Evolutionary conservation across 2,888 invertebrate species (phyloP).

Genomic region (Harpagoxenus sublaevis): DNA sequence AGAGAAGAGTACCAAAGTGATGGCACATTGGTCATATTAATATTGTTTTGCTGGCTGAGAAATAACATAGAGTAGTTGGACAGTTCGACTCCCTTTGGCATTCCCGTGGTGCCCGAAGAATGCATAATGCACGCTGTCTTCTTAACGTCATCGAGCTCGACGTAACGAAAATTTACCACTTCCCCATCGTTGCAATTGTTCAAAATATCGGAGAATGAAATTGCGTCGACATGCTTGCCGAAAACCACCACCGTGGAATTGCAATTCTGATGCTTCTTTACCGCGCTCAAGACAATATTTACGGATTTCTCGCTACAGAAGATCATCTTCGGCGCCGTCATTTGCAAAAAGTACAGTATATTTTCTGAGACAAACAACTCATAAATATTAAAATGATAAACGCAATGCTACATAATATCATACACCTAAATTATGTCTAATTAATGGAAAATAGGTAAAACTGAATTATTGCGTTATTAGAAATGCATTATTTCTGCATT

Average conservation of each 20-base stretch:
- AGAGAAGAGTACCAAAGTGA: constrained; percentile 76
- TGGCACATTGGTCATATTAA: neutral
- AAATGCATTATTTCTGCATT: neutral
- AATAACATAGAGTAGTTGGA: constrained; percentile 72
- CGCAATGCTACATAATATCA: neutral
- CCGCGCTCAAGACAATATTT: constrained; percentile 58
- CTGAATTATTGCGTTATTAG: neutral
- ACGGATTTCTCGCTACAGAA: constrained; percentile 71
- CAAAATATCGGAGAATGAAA: constrained; percentile 72
- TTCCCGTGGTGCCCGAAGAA: constrained; percentile 82
- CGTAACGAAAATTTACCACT: constrained; percentile 70
- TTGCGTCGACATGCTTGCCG: constrained; percentile 65
- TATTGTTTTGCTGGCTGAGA: neutral
- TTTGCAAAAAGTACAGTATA: constrained; percentile 69
- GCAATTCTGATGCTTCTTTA: constrained; percentile 58
- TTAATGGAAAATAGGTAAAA: neutral
- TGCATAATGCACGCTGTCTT: constrained; percentile 77
- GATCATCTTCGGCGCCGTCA: constrained; percentile 77
- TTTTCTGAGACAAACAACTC: constrained; percentile 64
- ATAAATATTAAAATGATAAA: neutral
- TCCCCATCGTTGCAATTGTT: constrained; percentile 63
- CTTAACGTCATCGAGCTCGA: constrained; percentile 49
- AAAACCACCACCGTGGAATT: constrained; percentile 70
- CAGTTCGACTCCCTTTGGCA: constrained; percentile 79
- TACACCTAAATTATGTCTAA: neutral